Base-by-base conservation (phyloP, 2,113 vertebrate genomes). In the Elaphurus davidianus region DNA sequence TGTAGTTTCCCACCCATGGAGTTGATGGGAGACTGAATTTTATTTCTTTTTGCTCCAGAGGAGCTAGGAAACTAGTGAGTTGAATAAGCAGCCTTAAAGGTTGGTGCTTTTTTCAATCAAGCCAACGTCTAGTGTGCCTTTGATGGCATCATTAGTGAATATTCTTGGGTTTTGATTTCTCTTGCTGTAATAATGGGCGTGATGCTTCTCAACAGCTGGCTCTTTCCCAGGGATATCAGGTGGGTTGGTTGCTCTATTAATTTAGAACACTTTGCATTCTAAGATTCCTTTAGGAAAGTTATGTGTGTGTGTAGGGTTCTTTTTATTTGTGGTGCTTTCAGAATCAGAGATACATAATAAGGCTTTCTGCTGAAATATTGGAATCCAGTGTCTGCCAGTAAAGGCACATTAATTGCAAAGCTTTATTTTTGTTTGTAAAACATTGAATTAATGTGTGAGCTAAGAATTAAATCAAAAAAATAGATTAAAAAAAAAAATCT, bases 371-470 rank as follows among this genome's bases (percentile, higher is more conserved):
- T 93, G 40, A 79, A 86, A 82, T 94, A 82, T 3, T 90, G 60
- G 84, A 94, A 92, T 89, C 67, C 74, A 92, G 0, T 81, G 16
- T 91, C 60, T 57, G 78, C 82, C 57, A 62, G 97, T 97, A 93
- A 95, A 97, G 86, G 52, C 40, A 90, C 30, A n/a, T 90, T 83
- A 85, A 21, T 97, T 95, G 81, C 47, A 60, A 79, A 93, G 33
- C 47, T 87, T 97, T 97, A 74, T 57, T 97, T 97, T 96, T 90
- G 95, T 97, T 97, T 97, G 43, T 28, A 52, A 94, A 90, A 54
- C 84, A 91, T 88, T 52, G 82, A 88, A 92, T 97, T 96, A 96
- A 93, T 96, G 52, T 95, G 87, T 90, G 84, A 95, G 47, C 55
- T 87, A 93, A 74, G 62, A 93, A 43, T 84, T 95, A 52, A 86